These are phyloP conservation scores for Phaedon cochleariae DNA, from an alignment of 2,888 invertebrate genomes.

Conservation along the genomic window DNA sequence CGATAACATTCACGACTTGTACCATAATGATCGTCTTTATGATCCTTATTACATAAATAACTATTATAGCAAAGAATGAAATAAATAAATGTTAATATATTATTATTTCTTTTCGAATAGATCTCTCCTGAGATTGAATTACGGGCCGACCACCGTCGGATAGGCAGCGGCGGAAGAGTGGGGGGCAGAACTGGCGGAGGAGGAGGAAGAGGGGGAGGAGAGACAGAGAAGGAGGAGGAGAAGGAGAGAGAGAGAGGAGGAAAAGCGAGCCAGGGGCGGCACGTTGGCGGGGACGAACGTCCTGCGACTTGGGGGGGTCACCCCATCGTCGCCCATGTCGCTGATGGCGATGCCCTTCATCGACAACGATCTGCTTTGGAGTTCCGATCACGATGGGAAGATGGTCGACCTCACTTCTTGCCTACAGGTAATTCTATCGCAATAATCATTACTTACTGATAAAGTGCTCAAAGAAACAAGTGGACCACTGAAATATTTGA, in stretches of 20 bases:
- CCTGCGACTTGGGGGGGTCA: slow-evolving; percentile 60
- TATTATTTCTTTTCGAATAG: too few species aligned
- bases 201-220: background rate
- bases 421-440: slow-evolving; percentile 72
- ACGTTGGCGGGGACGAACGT: slow-evolving; percentile 73
- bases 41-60: too few species aligned
- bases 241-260: background rate
- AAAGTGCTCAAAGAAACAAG: too few species aligned
- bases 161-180: too few species aligned
- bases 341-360: slow-evolving; percentile 95
- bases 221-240: slow-evolving; percentile 4
- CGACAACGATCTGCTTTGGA: slow-evolving; percentile 94
- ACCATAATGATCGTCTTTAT: too few species aligned
- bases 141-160: slow-evolving; percentile 18
- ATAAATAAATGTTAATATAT: too few species aligned
- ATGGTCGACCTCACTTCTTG: slow-evolving; percentile 92
- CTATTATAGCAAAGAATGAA: too few species aligned
- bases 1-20: too few species aligned
- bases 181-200: background rate
- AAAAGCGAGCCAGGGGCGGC: slow-evolving; percentile 55
- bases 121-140: slow-evolving; percentile 26
- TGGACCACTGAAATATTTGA: too few species aligned
- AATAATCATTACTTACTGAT: background rate
- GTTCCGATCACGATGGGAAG: slow-evolving; percentile 94
- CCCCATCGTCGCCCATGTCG: slow-evolving; percentile 68